phyloP scores from a whole-genome alignment of 2,888 invertebrate species.

The Rhingia rostrata region DNA sequence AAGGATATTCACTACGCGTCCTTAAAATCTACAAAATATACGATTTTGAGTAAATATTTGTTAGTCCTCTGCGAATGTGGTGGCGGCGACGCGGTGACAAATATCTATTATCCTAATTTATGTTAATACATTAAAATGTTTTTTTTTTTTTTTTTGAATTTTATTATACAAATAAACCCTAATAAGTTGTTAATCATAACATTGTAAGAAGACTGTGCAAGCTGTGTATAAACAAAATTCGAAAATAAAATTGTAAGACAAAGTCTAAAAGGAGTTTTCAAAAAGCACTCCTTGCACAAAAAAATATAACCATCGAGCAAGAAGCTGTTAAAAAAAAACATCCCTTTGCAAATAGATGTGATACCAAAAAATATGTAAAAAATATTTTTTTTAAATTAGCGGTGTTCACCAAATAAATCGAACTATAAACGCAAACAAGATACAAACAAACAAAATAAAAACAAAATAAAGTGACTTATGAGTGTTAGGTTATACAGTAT shows the following conservation, averaged over 20 bases:
- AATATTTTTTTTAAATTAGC: constrained; percentile 18
- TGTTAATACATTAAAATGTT: background rate
- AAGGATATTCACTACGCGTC: background rate
- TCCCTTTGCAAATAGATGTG: background rate
- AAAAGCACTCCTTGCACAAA: background rate
- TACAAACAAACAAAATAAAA: constrained; percentile 42
- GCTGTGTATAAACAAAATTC: background rate
- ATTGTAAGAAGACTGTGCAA: constrained; percentile 4
- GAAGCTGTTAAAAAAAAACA: background rate
- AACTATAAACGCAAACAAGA: constrained; percentile 45
- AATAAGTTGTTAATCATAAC: background rate
- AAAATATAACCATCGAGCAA: background rate
- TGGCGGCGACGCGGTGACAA: constrained; percentile 61
- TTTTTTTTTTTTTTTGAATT: constrained; percentile 1
- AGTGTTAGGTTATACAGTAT: constrained; percentile 23
- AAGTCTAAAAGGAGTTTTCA: background rate
- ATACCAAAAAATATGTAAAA: background rate
- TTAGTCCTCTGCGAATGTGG: constrained; percentile 44
- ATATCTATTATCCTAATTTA: background rate
- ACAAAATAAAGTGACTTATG: constrained; percentile 35
- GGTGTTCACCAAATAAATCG: constrained; percentile 41
- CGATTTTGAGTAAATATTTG: constrained; percentile 11
- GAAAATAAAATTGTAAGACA: background rate
- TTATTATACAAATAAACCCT: background rate
- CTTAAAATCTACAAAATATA: background rate